phyloP scores from a whole-genome alignment of 1,140 invertebrate genomes.

The Ridgeia piscesae region DNA sequence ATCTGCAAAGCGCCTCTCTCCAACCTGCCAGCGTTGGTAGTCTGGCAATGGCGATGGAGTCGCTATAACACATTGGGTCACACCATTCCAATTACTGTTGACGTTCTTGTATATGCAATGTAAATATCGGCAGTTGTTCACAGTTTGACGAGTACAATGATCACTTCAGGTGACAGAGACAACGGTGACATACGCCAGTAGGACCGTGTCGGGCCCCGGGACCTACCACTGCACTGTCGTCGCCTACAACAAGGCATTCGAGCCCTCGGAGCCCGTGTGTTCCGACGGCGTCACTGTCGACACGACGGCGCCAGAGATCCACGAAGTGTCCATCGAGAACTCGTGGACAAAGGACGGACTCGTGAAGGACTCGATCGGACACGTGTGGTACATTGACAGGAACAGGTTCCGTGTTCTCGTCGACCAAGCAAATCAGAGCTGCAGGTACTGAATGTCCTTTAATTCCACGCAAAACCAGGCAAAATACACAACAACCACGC shows the following conservation, averaged over 20 bases:
- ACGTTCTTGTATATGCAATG: no score
- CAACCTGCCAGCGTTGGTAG: no score
- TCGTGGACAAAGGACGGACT: not conserved
- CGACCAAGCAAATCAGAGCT: not conserved
- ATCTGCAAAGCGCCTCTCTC: no score
- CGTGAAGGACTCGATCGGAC: not conserved
- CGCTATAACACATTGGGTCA: no score
- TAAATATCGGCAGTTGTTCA: no score
- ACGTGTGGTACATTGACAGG: not conserved
- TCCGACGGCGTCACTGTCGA: not conserved
- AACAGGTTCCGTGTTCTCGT: conserved; percentile 3
- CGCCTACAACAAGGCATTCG: not conserved
- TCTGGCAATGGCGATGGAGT: no score
- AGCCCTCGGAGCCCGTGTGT: not conserved
- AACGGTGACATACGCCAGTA: not conserved
- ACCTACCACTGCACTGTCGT: not conserved
- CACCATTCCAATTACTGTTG: no score
- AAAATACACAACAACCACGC: no score
- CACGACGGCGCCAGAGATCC: not conserved
- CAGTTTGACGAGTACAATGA: no score
- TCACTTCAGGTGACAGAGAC: not conserved
- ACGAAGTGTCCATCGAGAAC: not conserved
- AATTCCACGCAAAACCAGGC: no score
- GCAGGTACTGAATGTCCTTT: not conserved
- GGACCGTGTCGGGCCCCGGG: not conserved